phyloP scores from a whole-genome alignment of 1,140 invertebrate genomes.

The Arctopsyche grandis region DNA sequence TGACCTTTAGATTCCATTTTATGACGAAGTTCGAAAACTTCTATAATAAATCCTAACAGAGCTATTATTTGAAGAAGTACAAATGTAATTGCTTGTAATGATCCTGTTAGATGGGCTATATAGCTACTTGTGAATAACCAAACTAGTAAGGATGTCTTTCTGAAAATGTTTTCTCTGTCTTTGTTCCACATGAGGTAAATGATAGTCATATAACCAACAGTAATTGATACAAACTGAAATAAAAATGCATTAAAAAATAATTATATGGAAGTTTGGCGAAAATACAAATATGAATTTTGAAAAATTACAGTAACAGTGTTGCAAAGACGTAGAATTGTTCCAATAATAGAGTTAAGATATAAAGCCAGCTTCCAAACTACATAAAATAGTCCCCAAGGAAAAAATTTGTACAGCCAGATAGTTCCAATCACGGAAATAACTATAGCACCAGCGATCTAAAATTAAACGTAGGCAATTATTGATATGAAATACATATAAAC shows the following conservation, averaged over 20 bases:
- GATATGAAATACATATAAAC: too few relatives aligned
- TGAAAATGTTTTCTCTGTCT: constrained; percentile 68
- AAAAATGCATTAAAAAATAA: constrained; percentile 10
- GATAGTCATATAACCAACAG: constrained; percentile 62
- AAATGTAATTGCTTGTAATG: constrained; percentile 71
- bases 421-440: constrained; percentile 61
- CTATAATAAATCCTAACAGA: constrained; percentile 61
- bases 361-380: constrained; percentile 63
- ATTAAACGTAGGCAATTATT: constrained; percentile 53
- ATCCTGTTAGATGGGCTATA: constrained; percentile 69
- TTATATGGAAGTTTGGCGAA: background rate
- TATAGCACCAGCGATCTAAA: constrained; percentile 62
- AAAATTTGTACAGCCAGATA: constrained; percentile 63
- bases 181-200: constrained; percentile 70
- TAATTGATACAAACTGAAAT: constrained; percentile 49
- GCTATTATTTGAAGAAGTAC: constrained; percentile 61
- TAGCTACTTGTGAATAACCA: constrained; percentile 73
- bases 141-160: constrained; percentile 67
- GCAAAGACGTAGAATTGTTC: constrained; percentile 61
- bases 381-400: constrained; percentile 61
- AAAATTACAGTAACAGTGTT: constrained; percentile 64
- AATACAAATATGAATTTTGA: constrained; percentile 5
- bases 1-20: constrained; percentile 41
- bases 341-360: constrained; percentile 61
- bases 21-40: constrained; percentile 52